Conservation (phyloP, 2,797 vertebrate genomes). For the Micromesistius poutassou region DNA sequence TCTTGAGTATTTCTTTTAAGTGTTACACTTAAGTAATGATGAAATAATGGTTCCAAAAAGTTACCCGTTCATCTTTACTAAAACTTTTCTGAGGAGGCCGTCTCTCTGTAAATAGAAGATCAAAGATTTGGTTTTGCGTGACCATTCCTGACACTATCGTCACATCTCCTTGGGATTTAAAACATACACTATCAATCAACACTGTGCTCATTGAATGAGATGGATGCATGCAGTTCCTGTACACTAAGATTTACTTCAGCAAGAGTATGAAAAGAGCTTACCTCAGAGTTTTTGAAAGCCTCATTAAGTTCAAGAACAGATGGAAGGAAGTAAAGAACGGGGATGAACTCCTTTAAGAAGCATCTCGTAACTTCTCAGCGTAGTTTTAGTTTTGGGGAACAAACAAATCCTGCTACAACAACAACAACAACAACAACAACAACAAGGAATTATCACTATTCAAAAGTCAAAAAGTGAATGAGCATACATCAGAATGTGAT, state of each 20-base stretch:
- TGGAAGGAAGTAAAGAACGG: constrained; percentile 24
- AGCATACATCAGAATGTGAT: not conserved
- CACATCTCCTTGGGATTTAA: not conserved
- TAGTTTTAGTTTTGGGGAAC: constrained; percentile 49
- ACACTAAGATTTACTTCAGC: not conserved
- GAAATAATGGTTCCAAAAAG: not conserved
- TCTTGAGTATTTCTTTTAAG: not conserved
- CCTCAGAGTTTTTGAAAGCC: constrained; percentile 1
- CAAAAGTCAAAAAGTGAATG: not conserved
- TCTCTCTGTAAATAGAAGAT: not conserved
- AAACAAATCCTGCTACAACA: constrained; percentile 53
- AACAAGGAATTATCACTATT: constrained; percentile 22
- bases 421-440: constrained; percentile 15
- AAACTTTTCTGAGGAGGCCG: not conserved
- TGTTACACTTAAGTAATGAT: not conserved
- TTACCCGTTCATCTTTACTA: not conserved
- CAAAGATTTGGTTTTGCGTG: not conserved
- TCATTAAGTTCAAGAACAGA: constrained; percentile 17
- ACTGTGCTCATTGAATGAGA: not conserved
- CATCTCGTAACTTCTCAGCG: constrained; percentile 47
- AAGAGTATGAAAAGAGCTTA: constrained; percentile 2
- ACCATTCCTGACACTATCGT: not conserved
- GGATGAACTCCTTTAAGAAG: constrained; percentile 45
- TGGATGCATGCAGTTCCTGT: not conserved
- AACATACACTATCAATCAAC: not conserved